These are phyloP conservation scores for Darwinula stevensoni DNA, from an alignment of 2,888 invertebrate genomes.

Conservation along the genomic window DNA sequence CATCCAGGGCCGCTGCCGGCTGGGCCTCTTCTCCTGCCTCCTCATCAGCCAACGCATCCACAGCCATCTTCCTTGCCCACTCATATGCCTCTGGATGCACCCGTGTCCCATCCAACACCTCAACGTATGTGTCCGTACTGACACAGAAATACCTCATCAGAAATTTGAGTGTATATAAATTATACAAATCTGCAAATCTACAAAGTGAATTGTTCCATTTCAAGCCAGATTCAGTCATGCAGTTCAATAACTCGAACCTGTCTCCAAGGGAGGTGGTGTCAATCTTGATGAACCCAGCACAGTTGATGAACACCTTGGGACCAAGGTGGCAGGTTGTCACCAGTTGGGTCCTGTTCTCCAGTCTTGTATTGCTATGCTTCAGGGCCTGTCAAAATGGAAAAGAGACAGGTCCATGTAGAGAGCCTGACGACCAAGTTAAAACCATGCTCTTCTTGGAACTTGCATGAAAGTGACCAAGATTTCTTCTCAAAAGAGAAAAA, in stretches of 20 bases:
- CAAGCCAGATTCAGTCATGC: neutral
- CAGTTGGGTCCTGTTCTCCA: constrained; percentile 79
- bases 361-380: constrained; percentile 35
- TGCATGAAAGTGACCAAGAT: too few relatives aligned
- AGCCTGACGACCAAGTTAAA: too few relatives aligned
- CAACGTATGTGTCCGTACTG: constrained; percentile 72
- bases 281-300: constrained; percentile 95
- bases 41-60: constrained; percentile 92
- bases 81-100: constrained; percentile 99
- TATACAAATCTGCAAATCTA: neutral
- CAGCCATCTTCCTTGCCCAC: constrained; percentile 99
- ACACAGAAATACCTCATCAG: neutral
- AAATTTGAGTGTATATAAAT: neutral
- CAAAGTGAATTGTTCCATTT: neutral
- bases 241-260: too few relatives aligned
- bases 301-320: constrained; percentile 92
- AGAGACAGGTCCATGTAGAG: too few relatives aligned
- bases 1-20: constrained; percentile 86
- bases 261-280: too few relatives aligned
- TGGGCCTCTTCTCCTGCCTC: constrained; percentile 51
- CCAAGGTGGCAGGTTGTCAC: constrained; percentile 92
- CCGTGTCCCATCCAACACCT: constrained; percentile 83
- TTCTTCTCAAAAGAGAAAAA: too few relatives aligned
- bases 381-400: constrained; percentile 1
- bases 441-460: too few relatives aligned